Base-by-base conservation (phyloP, 37 sponge, comb jelly and placozoan species). In the Geodia barretti region DNA sequence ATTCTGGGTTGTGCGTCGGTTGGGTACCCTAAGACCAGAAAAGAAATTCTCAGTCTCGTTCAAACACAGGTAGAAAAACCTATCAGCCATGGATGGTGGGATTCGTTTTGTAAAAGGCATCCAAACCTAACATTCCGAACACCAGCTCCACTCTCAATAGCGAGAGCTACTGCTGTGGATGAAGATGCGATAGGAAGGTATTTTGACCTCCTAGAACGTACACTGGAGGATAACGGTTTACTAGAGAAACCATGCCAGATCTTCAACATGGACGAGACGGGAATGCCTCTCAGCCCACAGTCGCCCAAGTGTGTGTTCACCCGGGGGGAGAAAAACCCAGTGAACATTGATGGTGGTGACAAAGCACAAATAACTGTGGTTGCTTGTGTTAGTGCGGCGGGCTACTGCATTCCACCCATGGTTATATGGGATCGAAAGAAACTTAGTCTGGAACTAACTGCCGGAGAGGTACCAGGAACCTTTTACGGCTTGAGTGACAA, bases 231-330 rank as follows among this genome's bases (percentile, higher is more conserved):
- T 8, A 67, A 88, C 67, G 72, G 68, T 21, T 62, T 88, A 7
- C 21, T 75, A 0, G 74, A 78, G 70, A 83, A 83, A 19, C 89
- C 89, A 8, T 37, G 68, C 5, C 30, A 28, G 35, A 73, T 82
- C 1, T 84, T 84, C 40, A 89, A 89, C 39, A 60, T 64, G 43
- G 83, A 89, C 41, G 79, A 89, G 39, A 83, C 75, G 28, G 88
- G 89, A 23, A 25, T 89, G 20, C 84, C 89, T 34, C 47, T 89
- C 1, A 59, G 78, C 41, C 89, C 70, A 7, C n/a, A 67, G 8
- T 32, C 77, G 39, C 59, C 29, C 24, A 83, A 78, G 59, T 66
- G 62, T 0, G 59, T 83, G 21, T 77, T 24, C 47, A 39, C 11
- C 26, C 62, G 35, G 1, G 80, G 84, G 26, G 28, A 38, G 23